Evolutionary conservation across 2,797 vertebrate species (phyloP), one percentile per base, ranked within the genome.

Genomic region (Hippoglossus hippoglossus): DNA sequence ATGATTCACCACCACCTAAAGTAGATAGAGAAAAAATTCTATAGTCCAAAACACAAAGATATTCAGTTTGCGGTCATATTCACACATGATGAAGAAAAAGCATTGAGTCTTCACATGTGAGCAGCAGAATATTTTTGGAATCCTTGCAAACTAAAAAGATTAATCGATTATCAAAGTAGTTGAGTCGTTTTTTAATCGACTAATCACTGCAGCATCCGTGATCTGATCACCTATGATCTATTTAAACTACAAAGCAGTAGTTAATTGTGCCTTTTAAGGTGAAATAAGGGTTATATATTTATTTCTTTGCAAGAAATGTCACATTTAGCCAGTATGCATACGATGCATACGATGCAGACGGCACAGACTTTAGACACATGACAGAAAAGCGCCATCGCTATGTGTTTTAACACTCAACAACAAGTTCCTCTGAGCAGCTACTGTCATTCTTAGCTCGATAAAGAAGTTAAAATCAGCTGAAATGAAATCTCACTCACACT

Each of bases 291-390:
- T 49, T 9, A 9, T 9, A 18, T 46, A 16, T 49, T 49, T 19
- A 49, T 19, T 46, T 46, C 18, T 7, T 21, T 21, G 15, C 13
- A 21, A n/a, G 18, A 49, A 21, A n/a, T 49, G 18, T 3, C 18
- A 47, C 2, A n/a, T 47, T 18, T 47, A 47, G 19, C 16, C 16
- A 13, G 60, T 9, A 46, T 39, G 19, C 9, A n/a, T 15, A n/a
- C n/a, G n/a, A n/a, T n/a, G n/a, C n/a, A n/a, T n/a, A 53, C 44
- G 24, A 21, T 31, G 59, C 28, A 56, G 36, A 10, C 3, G 9
- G 31, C 24, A 56, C 49, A 65, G 54, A 71, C 19, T 66, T 56
- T n/a, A 60, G 41, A 46, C 26, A 56, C n/a, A 31, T 24, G 18
- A n/a, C n/a, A 50, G 22, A 13, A 19, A 36, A 36, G 1, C 2